phyloP scores from a whole-genome alignment of 2,113 vertebrate genomes.

The Laticauda laticaudata region DNA sequence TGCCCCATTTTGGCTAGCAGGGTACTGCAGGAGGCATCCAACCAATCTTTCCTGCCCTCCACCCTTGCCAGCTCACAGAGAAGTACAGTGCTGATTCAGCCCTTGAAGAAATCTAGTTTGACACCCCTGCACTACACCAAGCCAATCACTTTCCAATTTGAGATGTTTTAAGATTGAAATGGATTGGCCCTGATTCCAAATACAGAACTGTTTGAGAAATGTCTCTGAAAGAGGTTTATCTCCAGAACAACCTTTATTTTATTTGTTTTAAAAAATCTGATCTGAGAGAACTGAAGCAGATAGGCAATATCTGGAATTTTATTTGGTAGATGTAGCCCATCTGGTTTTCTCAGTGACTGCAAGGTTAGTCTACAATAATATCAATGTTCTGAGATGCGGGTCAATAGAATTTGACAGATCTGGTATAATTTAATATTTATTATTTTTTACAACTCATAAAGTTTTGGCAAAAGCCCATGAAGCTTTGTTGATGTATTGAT shows the following conservation, averaged over 20 bases:
- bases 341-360: slow-evolving; percentile 65
- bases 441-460: slow-evolving; percentile 65
- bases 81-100: too few relatives aligned
- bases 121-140: too few relatives aligned
- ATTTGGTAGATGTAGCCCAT: slow-evolving; percentile 69
- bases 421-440: slow-evolving; percentile 62
- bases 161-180: neutral
- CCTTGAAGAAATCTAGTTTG: too few relatives aligned
- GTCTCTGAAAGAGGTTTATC: slow-evolving; percentile 30
- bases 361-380: slow-evolving; percentile 62
- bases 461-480: slow-evolving; percentile 60
- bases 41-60: too few relatives aligned
- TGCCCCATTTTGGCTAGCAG: too few relatives aligned
- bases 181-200: slow-evolving; percentile 23
- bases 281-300: slow-evolving; percentile 69
- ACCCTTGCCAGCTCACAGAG: too few relatives aligned
- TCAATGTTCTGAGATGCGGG: slow-evolving; percentile 67
- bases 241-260: slow-evolving; percentile 57
- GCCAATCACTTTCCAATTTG: neutral
- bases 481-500: slow-evolving; percentile 58
- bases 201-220: slow-evolving; percentile 8
- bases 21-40: too few relatives aligned
- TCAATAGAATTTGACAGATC: slow-evolving; percentile 61
- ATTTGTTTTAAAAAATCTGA: slow-evolving; percentile 49
- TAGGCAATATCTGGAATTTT: slow-evolving; percentile 72